Evolutionary conservation across 2,797 vertebrate genomes (phyloP).

Genomic region (Dendrocincla fuliginosa): DNA sequence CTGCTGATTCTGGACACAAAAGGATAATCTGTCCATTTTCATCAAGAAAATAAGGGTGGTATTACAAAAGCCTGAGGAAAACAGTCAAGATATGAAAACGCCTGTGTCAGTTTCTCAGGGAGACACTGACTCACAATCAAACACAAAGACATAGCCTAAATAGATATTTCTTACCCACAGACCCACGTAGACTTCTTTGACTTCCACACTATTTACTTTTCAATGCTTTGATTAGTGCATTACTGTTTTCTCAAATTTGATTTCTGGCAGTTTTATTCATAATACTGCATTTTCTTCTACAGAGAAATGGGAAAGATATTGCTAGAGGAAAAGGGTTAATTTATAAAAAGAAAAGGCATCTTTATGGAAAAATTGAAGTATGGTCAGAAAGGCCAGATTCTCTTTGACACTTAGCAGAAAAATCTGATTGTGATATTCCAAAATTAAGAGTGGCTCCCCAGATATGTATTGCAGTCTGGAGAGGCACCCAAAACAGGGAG

Average conservation of each 20-base stretch:
- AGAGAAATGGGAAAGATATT: not conserved
- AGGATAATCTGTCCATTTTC: not conserved
- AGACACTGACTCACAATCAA: not conserved
- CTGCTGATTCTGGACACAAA: not conserved
- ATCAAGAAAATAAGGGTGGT: not conserved
- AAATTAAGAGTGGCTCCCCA: not conserved
- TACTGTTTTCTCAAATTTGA: not conserved
- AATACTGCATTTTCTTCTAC: not conserved
- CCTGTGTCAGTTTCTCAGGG: not conserved
- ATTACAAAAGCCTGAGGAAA: constrained; percentile 41
- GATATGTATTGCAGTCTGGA: not conserved
- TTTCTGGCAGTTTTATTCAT: not conserved
- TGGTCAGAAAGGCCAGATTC: not conserved
- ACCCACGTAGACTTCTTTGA: not conserved
- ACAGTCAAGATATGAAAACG: constrained; percentile 42
- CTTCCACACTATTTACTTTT: not conserved
- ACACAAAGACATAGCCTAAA: constrained; percentile 52
- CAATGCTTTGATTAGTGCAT: not conserved
- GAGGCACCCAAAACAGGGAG: not conserved
- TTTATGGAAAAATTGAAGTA: not conserved
- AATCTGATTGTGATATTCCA: not conserved
- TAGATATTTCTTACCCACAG: constrained; percentile 17
- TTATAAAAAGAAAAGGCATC: not conserved
- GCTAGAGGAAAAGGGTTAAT: not conserved
- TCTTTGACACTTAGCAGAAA: not conserved